Evolutionary conservation across 2,113 vertebrate genomes (phyloP).

Genomic region (Myrmophylax atrothorax): DNA sequence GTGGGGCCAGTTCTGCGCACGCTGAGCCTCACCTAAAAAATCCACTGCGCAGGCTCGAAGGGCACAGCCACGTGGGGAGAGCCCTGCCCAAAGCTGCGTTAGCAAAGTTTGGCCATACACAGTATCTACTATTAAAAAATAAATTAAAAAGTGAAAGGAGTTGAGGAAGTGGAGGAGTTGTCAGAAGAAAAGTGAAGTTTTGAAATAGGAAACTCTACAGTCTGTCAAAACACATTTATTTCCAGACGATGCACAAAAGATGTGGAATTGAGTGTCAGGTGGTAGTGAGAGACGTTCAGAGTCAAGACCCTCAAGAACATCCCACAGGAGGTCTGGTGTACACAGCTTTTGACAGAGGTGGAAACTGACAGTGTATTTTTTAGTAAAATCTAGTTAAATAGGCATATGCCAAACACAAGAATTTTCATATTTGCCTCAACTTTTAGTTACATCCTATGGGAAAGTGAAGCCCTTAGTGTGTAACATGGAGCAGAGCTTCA

Average conservation of each 20-base stretch:
- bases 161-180: not conserved
- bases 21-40: no score
- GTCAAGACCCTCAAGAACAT: not conserved
- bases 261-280: not conserved
- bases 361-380: not conserved
- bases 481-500: not conserved
- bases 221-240: not conserved
- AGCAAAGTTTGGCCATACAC: no score
- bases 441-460: not conserved
- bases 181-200: not conserved
- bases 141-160: not conserved
- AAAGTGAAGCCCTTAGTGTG: not conserved
- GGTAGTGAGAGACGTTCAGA: not conserved
- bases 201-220: not conserved
- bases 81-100: no score
- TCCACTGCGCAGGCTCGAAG: no score
- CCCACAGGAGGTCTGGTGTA: not conserved
- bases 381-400: not conserved
- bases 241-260: not conserved
- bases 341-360: not conserved
- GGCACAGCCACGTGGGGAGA: no score
- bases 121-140: not conserved
- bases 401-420: not conserved
- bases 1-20: no score
- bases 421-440: not conserved